Evolutionary conservation across 2,888 invertebrate genomes (phyloP), one percentile per base, ranked within the genome.

Genomic region (Poecilus cupreus): DNA sequence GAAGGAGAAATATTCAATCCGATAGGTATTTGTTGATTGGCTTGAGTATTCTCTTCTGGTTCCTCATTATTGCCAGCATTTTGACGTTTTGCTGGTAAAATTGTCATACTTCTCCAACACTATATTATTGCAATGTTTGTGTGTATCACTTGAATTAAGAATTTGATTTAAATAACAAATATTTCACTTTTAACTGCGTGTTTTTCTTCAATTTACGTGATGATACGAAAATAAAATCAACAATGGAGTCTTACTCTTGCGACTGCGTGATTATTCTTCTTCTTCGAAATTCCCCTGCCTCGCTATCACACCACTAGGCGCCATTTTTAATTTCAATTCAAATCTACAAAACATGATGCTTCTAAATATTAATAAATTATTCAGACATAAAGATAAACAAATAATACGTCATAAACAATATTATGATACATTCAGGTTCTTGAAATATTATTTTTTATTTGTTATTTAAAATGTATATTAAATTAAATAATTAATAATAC

Each of bases 71-170:
- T 81, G 16, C 49, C 74, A 57, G 60, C 16, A 75, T 60, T 81
- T 74, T 75, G 74, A 26, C 80, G 80, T 84, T 89, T 89, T 51
- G 89, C 84, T 82, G 89, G 89, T 83, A 89, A 85, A 85, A 89
- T 89, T 60, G 89, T 89, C 89, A 89, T 89, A 20, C 0, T 72
- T 43, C 1, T 11, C 43, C 10, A 57, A 51, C 26, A 3, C 26
- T 26, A 26, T 68, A 68, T 39, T 11, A n/a, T 57, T 24, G n/a
- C n/a, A n/a, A 57, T 39, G 39, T n/a, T 57, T 26, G n/a, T 13
- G 39, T 46, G 39, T 43, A 46, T 72, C 46, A 72, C 46, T 46
- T 20, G 2, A 46, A 16, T 22, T 20, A 22, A n/a, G 18, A 70
- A 16, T 70, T 18, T 70, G 37, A 39, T 39, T 20, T 20, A 20